A percentile compares a stretch with the other conserved stretches of the same genome.
These are phyloP conservation scores for Drosophila takahashii DNA, from an alignment of 1,140 invertebrate species.

Conservation along the genomic window DNA sequence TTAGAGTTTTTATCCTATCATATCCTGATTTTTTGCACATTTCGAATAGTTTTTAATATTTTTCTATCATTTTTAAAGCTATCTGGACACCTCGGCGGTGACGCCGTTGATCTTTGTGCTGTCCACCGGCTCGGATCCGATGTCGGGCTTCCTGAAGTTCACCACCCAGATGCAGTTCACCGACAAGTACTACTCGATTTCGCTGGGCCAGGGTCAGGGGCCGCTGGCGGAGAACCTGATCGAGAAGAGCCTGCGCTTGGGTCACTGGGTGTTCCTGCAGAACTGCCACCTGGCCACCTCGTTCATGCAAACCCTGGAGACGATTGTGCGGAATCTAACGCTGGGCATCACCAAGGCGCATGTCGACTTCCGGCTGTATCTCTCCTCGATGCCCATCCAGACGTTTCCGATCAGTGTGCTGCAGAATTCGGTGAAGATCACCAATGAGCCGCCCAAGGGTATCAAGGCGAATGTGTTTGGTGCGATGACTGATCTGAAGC, in stretches of 20 bases:
- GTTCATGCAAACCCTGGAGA: conserved; percentile 93
- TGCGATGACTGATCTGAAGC: conserved; percentile 91
- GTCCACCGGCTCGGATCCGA: conserved; percentile 96
- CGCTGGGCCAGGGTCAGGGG: conserved; percentile 95
- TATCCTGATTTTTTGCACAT: too few species aligned
- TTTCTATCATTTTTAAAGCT: conserved; percentile 85
- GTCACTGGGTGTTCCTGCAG: conserved; percentile 94
- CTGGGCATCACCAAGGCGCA: conserved; percentile 88
- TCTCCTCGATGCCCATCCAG: conserved; percentile 94
- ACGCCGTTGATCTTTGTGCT: conserved; percentile 95
- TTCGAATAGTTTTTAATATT: too few species aligned
- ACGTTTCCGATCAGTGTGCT: conserved; percentile 95
- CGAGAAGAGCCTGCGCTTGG: conserved; percentile 88
- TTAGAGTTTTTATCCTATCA: too few species aligned
- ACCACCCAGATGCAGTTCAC: conserved; percentile 92
- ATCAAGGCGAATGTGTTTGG: conserved; percentile 92
- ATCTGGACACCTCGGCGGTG: conserved; percentile 89
- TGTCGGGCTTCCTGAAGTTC: conserved; percentile 91
- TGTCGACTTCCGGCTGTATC: conserved; percentile 91
- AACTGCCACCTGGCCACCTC: conserved; percentile 97
- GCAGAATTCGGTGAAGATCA: conserved; percentile 97
- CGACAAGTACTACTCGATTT: conserved; percentile 92
- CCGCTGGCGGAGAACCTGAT: conserved; percentile 93
- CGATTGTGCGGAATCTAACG: conserved; percentile 89
- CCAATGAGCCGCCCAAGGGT: conserved; percentile 96